These are phyloP conservation scores for Catostomus latipinnis DNA, from an alignment of 2,797 vertebrate species.

Conservation along the genomic window DNA sequence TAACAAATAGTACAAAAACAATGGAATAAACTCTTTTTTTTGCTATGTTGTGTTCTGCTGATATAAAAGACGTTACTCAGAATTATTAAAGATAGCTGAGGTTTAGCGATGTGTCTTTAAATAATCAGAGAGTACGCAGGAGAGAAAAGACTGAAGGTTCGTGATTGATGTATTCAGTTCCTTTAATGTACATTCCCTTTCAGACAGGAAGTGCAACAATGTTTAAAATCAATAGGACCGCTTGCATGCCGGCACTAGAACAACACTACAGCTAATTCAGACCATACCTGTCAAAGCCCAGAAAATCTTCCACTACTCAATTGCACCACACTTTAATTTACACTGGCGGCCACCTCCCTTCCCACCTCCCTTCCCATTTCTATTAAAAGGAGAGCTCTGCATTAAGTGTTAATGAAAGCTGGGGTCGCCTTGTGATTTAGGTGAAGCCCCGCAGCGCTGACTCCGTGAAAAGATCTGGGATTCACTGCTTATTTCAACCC, in stretches of 20 bases:
- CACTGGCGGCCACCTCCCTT: constrained; percentile 76
- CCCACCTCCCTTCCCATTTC: constrained; percentile 79
- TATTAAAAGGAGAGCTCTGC: constrained; percentile 82
- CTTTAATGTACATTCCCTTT: constrained; percentile 82
- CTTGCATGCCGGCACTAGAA: constrained; percentile 79
- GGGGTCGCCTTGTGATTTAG: constrained; percentile 78
- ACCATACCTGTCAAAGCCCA: constrained; percentile 78
- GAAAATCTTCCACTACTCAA: constrained; percentile 78
- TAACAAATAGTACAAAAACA: constrained; percentile 5
- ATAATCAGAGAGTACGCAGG: constrained; percentile 66
- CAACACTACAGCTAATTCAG: constrained; percentile 84
- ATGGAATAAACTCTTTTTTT: neutral
- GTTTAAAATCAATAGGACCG: constrained; percentile 82
- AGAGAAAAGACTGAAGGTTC: constrained; percentile 68
- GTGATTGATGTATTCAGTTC: constrained; percentile 80
- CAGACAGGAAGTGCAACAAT: constrained; percentile 83
- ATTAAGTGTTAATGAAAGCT: constrained; percentile 85
- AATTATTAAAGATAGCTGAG: neutral
- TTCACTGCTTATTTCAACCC: constrained; percentile 29
- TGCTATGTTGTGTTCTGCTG: neutral
- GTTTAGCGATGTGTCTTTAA: constrained; percentile 9
- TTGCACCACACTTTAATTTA: constrained; percentile 79
- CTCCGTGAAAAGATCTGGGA: constrained; percentile 35
- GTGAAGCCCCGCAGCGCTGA: constrained; percentile 55
- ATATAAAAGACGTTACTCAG: neutral